Evolutionary conservation across 2,797 vertebrate species (phyloP), one percentile per base, ranked within the genome.

Genomic region (Melanotaenia nigrans): DNA sequence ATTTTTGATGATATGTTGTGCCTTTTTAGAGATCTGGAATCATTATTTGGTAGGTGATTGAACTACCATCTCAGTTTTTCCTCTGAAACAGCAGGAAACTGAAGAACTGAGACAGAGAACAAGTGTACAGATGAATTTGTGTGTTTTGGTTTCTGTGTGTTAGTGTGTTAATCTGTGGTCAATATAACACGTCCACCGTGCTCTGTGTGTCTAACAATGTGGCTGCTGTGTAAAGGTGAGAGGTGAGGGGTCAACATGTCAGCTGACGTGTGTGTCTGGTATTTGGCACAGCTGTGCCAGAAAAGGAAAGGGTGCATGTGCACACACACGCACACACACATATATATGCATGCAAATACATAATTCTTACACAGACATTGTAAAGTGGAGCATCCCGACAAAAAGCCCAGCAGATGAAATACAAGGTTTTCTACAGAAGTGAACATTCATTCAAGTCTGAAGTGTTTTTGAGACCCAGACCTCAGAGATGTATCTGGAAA

Each of bases 181-280:
- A 74, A 47, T 65, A 61, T 78, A 33, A 30, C 74, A 61, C 47
- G 2, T 69, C 51, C 32, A 20, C 61, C 62, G 63, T 6, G 38
- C 47, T 65, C 57, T 58, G 40, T 61, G 33, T 81, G 68, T 83
- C 68, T 56, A 28, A 92, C 92, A 92, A 78, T 42, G 80, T 73
- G 75, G 70, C 71, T 38, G 83, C 81, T 93, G 92, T 93, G 79
- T 79, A 80, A 78, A 92, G 89, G 86, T 87, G 85, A 90, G 85
- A 89, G 92, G 87, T 90, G 79, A 93, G 85, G 76, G 92, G 90
- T 93, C 91, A 87, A 45, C 67, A 56, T 92, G 90, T 92, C 90
- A 91, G 89, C 86, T 89, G 89, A 87, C 92, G 90, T 83, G 89
- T 91, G 80, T 87, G 88, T 92, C 91, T 88, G 87, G 91, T 92